phyloP scores from a whole-genome alignment of 1,140 invertebrate species.

The Adoxophyes honmai region DNA sequence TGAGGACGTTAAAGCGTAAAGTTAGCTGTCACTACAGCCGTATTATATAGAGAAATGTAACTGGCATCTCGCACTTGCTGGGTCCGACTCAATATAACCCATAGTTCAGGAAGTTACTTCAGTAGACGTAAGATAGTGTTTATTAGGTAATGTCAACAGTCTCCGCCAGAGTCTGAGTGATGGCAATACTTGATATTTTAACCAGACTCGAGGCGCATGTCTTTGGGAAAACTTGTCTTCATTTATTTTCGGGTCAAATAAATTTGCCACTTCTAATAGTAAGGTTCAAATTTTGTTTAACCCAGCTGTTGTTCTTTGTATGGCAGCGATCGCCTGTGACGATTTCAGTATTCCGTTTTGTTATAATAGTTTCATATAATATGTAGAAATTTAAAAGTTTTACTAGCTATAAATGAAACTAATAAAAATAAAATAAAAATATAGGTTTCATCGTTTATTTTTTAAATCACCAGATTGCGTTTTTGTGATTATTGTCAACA shows the following conservation, averaged over 20 bases:
- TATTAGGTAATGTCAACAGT: constrained; percentile 35
- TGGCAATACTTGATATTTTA: background rate
- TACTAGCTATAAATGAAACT: constrained; percentile 51
- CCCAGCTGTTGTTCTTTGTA: constrained; percentile 55
- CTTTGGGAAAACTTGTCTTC: constrained; percentile 31
- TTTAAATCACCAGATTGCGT: constrained; percentile 46
- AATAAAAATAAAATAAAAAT: constrained; percentile 40
- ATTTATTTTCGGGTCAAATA: constrained; percentile 16
- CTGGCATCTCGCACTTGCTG: constrained; percentile 12
- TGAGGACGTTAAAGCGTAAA: constrained; percentile 28
- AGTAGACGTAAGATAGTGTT: constrained; percentile 54
- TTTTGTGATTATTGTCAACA: constrained; percentile 65
- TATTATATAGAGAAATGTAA: constrained; percentile 53
- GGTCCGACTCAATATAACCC: constrained; percentile 30
- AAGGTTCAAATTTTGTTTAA: constrained; percentile 57
- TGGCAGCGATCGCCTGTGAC: constrained; percentile 35
- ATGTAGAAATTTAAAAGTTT: constrained; percentile 49
- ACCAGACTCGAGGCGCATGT: constrained; percentile 32
- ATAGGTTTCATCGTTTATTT: constrained; percentile 51
- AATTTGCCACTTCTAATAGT: constrained; percentile 37
- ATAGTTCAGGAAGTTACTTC: constrained; percentile 47
- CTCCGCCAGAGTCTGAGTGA: constrained; percentile 22
- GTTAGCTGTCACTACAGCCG: constrained; percentile 25
- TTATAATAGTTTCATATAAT: constrained; percentile 55
- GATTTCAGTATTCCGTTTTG: constrained; percentile 50